phyloP scores from a whole-genome alignment of 2,888 invertebrate species.

The Drosophila incognita region DNA sequence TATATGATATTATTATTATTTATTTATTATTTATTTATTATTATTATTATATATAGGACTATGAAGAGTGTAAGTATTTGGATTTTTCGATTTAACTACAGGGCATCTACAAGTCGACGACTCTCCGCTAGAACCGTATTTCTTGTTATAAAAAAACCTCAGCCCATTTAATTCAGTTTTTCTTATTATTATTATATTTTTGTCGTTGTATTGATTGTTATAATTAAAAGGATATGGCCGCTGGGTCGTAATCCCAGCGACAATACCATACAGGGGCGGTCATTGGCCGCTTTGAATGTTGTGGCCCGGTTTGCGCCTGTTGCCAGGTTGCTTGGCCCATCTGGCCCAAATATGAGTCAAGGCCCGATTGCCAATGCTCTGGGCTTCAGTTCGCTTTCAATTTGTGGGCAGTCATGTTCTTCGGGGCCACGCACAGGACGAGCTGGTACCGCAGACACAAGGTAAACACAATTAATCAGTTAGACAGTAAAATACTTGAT shows the following conservation, averaged over 20 bases:
- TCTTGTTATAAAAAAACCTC: neutral
- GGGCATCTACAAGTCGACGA: neutral
- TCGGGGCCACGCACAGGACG: constrained; percentile 52
- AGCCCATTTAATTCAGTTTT: constrained; percentile 1
- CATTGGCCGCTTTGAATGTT: constrained; percentile 55
- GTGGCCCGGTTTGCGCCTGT: constrained; percentile 56
- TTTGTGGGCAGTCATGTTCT: constrained; percentile 70
- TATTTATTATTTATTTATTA: no score
- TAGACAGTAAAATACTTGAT: constrained; percentile 1
- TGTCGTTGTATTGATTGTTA: constrained; percentile 44
- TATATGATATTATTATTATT: neutral
- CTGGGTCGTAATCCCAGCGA: constrained; percentile 3
- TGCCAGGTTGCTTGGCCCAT: constrained; percentile 64
- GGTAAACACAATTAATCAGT: constrained; percentile 46
- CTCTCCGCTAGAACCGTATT: neutral
- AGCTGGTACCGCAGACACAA: constrained; percentile 52
- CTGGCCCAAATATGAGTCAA: constrained; percentile 30
- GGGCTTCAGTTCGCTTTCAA: constrained; percentile 62
- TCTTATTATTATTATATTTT: constrained; percentile 5
- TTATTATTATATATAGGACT: neutral
- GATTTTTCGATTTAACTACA: neutral
- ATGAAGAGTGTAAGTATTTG: neutral
- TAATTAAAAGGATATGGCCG: constrained; percentile 37
- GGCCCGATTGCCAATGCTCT: constrained; percentile 22
- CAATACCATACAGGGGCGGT: constrained; percentile 17